Evolutionary conservation across 2,888 invertebrate genomes (phyloP).

Genomic region (Apamea monoglypha): DNA sequence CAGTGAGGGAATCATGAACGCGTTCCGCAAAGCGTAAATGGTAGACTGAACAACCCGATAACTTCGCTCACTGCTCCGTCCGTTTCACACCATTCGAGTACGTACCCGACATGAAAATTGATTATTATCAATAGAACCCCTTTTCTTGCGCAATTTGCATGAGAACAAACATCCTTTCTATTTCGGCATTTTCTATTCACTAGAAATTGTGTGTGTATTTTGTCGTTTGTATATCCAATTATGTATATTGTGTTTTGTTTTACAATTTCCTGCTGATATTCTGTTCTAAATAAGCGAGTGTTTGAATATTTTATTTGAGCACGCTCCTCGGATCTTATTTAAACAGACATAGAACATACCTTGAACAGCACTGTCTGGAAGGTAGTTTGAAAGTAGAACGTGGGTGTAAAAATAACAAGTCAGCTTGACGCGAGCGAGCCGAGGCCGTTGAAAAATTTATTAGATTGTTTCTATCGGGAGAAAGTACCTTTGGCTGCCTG

Average conservation of each 20-base stretch:
- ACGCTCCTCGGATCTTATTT: not conserved
- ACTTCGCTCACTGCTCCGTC: slow-evolving; percentile 62
- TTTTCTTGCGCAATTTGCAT: slow-evolving; percentile 52
- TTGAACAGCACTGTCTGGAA: slow-evolving; percentile 27
- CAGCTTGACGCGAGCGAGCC: slow-evolving; percentile 7
- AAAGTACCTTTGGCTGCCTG: slow-evolving; percentile 18
- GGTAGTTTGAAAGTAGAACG: slow-evolving; percentile 35
- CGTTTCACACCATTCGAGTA: slow-evolving; percentile 32
- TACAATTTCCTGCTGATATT: slow-evolving; percentile 20
- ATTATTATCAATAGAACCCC: slow-evolving; percentile 58
- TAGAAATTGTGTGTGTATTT: slow-evolving; percentile 28
- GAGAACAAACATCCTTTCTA: slow-evolving; percentile 17
- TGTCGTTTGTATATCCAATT: slow-evolving; percentile 13
- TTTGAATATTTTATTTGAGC: slow-evolving; percentile 24
- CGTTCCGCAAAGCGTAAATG: slow-evolving; percentile 71
- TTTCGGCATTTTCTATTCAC: slow-evolving; percentile 21
- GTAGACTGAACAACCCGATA: slow-evolving; percentile 73
- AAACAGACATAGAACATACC: slow-evolving; percentile 8
- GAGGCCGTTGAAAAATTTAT: slow-evolving; percentile 56
- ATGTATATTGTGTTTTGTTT: slow-evolving; percentile 17
- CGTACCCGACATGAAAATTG: slow-evolving; percentile 51
- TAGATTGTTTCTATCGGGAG: slow-evolving; percentile 47
- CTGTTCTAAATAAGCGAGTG: slow-evolving; percentile 3
- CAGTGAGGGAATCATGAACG: slow-evolving; percentile 72
- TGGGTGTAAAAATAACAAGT: slow-evolving; percentile 57